Base-by-base conservation (phyloP, 2,888 invertebrate genomes). In the Parnassius apollo region DNA sequence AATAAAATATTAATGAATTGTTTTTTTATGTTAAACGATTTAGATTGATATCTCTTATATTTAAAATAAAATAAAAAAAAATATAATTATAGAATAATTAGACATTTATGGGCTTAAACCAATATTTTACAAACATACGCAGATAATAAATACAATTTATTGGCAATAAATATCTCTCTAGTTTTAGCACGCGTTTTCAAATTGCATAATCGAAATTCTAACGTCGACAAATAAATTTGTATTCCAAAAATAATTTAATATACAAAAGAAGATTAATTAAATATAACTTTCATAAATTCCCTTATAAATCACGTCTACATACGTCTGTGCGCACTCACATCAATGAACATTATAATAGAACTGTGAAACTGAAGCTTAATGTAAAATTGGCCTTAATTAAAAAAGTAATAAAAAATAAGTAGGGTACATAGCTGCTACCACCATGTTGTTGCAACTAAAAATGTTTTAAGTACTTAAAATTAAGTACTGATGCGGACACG, bases 381-480 rank as follows among this genome's bases (percentile, higher is more conserved):
- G 44, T 45, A 53, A 45, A 55, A n/a, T 50, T n/a, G 25, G 12
- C 7, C 35, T 18, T 50, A 45, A 52, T 9, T 25, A 18, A 50
- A 56, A 9, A 45, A 42, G 13, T 35, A 2, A 53, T 9, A 49
- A n/a, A 42, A 53, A 42, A n/a, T 18, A 13, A 54, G 13, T 42
- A 42, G 4, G 9, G 54, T 42, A 54, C 9, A 54, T n/a, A 9
- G 13, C 7, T 45, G 13, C 7, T 45, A 53, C 25, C 25, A n/a
- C n/a, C 46, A 9, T 52, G 42, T 35, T 35, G 59, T 22, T 54
- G 52, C 25, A 51, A 51, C 57, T 45, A 12, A 45, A n/a, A 59
- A 59, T 35, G n/a, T 25, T 57, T 61, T 59, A 54, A 59, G 59
- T 63, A 59, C 57, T 58, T 25, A 62, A n/a, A 57, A 49, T 64